phyloP scores from a whole-genome alignment of 2,797 vertebrate species.

The Cirrhinus molitorella region DNA sequence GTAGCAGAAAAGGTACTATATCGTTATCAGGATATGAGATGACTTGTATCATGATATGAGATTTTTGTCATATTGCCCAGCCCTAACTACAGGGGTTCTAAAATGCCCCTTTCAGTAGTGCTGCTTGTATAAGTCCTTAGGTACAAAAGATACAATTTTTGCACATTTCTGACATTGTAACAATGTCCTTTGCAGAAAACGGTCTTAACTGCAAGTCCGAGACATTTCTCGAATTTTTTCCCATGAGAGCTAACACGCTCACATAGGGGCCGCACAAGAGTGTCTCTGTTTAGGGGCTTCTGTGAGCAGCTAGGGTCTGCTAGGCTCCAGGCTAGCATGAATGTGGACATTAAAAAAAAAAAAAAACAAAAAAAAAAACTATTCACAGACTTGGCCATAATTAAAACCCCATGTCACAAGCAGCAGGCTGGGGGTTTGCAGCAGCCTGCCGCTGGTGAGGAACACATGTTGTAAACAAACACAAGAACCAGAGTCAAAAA shows the following conservation, averaged over 20 bases:
- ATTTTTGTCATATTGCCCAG: too few species aligned
- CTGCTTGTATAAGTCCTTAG: neutral
- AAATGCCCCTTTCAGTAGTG: neutral
- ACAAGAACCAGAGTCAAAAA: conserved; percentile 41
- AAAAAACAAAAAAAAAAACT: conserved; percentile 58
- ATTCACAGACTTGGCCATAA: conserved; percentile 62
- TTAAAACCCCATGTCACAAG: conserved; percentile 70
- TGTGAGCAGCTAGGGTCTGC: conserved; percentile 67
- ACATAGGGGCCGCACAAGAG: conserved; percentile 73
- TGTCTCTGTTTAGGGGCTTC: conserved; percentile 72
- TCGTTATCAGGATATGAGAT: too few species aligned
- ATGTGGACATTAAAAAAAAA: conserved; percentile 79
- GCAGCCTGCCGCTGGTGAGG: conserved; percentile 60
- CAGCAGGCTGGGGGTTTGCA: conserved; percentile 63
- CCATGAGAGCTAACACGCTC: conserved; percentile 74
- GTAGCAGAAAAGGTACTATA: neutral
- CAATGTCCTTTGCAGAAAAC: conserved; percentile 66
- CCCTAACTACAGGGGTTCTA: neutral
- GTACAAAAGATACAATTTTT: neutral
- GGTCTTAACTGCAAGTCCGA: conserved; percentile 64
- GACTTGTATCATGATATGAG: too few species aligned
- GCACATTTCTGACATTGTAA: neutral
- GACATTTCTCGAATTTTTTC: conserved; percentile 66
- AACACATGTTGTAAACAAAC: conserved; percentile 72
- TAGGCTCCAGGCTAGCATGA: conserved; percentile 74